Conservation (phyloP, 2,113 vertebrate genomes). For the Phoxinus phoxinus region DNA sequence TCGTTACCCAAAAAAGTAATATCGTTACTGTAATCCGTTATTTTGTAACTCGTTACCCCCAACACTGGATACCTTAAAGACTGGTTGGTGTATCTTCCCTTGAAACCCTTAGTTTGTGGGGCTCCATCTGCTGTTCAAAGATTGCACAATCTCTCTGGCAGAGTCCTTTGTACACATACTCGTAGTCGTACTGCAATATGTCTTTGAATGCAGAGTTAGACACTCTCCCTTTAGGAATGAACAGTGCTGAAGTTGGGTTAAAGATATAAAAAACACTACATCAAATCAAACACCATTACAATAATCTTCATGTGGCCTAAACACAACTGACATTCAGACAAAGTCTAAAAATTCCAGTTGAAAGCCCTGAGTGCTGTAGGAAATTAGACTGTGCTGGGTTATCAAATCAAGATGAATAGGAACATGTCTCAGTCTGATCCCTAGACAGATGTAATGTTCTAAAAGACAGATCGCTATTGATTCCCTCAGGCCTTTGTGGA, state of each 20-base stretch:
- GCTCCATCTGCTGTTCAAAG: slow-evolving; percentile 20
- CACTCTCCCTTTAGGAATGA: too few species aligned
- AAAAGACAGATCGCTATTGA: slow-evolving; percentile 3
- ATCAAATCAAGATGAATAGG: slow-evolving; percentile 18
- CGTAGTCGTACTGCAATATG: background rate
- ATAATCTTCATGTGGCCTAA: background rate
- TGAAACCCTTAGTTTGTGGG: slow-evolving; percentile 11
- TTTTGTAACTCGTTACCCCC: too few species aligned
- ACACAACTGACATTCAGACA: background rate
- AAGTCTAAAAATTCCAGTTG: background rate
- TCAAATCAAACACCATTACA: background rate
- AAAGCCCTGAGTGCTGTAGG: background rate
- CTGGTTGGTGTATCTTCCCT: background rate
- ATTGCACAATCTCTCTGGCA: background rate
- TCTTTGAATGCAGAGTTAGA: background rate
- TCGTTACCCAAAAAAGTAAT: too few species aligned
- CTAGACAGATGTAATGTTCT: slow-evolving; percentile 16
- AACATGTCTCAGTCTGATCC: slow-evolving; percentile 23
- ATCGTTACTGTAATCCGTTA: too few species aligned
- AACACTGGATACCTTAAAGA: background rate
- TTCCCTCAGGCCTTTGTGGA: slow-evolving; percentile 19
- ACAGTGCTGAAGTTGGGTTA: background rate
- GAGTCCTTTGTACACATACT: background rate
- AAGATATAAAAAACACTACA: background rate
- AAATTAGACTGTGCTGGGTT: background rate